Percentiles rank a stretch among this genome's conserved stretches.
Evolutionary conservation across 2,888 invertebrate species (phyloP).

Genomic region (Zygothrica quintamaculata): DNA sequence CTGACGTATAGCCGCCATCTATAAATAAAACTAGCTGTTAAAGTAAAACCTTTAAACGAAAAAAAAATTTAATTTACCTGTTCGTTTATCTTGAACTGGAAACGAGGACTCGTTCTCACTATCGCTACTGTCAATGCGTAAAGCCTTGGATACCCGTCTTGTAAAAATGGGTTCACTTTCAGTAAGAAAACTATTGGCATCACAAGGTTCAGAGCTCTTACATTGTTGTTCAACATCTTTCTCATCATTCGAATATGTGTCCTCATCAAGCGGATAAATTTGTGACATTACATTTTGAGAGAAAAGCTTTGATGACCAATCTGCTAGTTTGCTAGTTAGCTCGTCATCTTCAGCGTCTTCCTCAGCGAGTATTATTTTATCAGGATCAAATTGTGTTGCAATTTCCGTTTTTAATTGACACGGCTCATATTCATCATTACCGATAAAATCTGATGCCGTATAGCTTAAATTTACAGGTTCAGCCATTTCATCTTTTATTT

Average conservation of each 20-base stretch:
- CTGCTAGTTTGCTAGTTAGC: slow-evolving; percentile 68
- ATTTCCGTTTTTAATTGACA: slow-evolving; percentile 20
- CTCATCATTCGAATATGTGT: slow-evolving; percentile 5
- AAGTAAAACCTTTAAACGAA: too few relatives aligned
- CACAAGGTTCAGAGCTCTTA: background rate
- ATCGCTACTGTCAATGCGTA: slow-evolving; percentile 45
- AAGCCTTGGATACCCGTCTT: background rate
- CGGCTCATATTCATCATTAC: slow-evolving; percentile 31
- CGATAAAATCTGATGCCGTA: slow-evolving; percentile 17
- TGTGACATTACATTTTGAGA: slow-evolving; percentile 77
- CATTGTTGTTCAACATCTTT: slow-evolving; percentile 12
- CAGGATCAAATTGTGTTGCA: slow-evolving; percentile 31
- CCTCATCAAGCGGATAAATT: slow-evolving; percentile 62
- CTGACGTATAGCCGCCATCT: background rate
- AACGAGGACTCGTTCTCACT: slow-evolving; percentile 22
- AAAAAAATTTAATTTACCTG: slow-evolving; percentile 2
- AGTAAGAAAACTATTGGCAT: background rate
- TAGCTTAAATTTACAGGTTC: slow-evolving; percentile 20
- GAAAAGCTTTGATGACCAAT: slow-evolving; percentile 76
- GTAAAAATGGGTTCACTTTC: too few relatives aligned
- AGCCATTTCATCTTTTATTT: slow-evolving; percentile 77
- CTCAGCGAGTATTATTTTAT: slow-evolving; percentile 59
- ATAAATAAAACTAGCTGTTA: slow-evolving; percentile 1
- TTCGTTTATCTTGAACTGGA: background rate
- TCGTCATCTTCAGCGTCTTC: slow-evolving; percentile 79